Percentiles rank a stretch among this genome's conserved stretches.
Evolutionary conservation across 2,113 vertebrate species (phyloP).

Genomic region (Donacobius atricapilla): DNA sequence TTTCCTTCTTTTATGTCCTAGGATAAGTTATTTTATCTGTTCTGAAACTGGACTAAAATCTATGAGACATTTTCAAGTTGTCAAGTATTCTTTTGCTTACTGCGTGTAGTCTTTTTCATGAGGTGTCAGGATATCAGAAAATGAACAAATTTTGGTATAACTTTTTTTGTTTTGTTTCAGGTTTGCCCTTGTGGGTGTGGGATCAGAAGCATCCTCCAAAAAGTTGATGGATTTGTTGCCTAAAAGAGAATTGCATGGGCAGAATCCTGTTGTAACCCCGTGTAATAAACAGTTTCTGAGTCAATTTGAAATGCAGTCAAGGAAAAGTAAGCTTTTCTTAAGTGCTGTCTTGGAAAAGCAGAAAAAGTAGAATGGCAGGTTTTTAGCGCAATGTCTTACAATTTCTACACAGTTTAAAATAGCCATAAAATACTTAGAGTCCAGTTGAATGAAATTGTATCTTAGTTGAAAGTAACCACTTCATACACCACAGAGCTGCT

Average conservation of each 20-base stretch:
- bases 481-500: background rate
- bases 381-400: background rate
- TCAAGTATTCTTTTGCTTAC: background rate
- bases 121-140: background rate
- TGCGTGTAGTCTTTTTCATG: background rate
- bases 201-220: constrained; percentile 94
- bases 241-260: constrained; percentile 95
- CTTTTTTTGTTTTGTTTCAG: constrained; percentile 64
- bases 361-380: background rate
- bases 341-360: background rate
- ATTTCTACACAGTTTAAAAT: background rate
- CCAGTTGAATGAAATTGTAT: background rate
- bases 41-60: background rate
- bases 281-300: constrained; percentile 99
- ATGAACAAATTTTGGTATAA: background rate
- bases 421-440: background rate
- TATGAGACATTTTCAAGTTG: background rate
- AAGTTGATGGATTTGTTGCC: constrained; percentile 95
- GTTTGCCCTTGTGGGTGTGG: constrained; percentile 96
- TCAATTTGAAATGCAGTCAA: constrained; percentile 99
- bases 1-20: background rate
- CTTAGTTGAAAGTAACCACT: background rate
- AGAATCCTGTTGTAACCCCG: constrained; percentile 96
- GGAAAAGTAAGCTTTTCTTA: constrained; percentile 88
- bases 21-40: background rate